Evolutionary conservation across 2,888 invertebrate genomes (phyloP), one percentile per base, ranked within the genome.

Genomic region (Trichogramma evanescens): DNA sequence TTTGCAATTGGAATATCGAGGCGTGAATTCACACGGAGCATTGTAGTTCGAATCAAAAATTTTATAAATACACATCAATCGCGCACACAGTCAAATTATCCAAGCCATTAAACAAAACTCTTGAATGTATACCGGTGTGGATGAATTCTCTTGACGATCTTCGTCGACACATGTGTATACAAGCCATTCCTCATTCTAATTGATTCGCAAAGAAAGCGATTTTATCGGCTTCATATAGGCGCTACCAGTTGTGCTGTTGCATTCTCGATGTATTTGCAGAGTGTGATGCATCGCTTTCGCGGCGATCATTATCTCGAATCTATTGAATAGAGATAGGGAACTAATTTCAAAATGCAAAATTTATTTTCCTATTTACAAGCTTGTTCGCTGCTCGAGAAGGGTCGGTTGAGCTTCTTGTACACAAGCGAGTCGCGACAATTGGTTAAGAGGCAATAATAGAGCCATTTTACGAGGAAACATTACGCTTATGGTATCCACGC

Each of bases 401-500:
- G 53, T 9, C 26, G 40, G 7, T 4, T 39, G 26, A 58, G n/a
- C 55, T 38, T 45, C 49, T 38, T 5, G 56, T 46, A 55, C 66
- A 68, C 67, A 66, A 68, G 65, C 65, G 26, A 26, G 26, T 26
- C 26, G 26, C 66, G 64, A 67, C 69, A 70, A 70, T 70, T 68
- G 69, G 69, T 69, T 66, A 66, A 69, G 66, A 67, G 67, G 26
- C 67, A 67, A 69, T 70, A 70, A 69, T 70, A 68, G 69, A 69
- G 69, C 67, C 66, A 69, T 69, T 70, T 67, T 68, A 63, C 66
- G 67, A 69, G 69, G 66, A 70, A 45, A 69, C 68, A 69, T 70
- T 70, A 70, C 67, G 66, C 63, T 49, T 66, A 63, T 67, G 67
- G 68, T 69, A 66, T 67, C 67, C 69, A 62, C 66, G 64, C 63